Conservation (phyloP, 30 jellyfish, hydroid and myxozoan species). For the Cassiopea andromeda region DNA sequence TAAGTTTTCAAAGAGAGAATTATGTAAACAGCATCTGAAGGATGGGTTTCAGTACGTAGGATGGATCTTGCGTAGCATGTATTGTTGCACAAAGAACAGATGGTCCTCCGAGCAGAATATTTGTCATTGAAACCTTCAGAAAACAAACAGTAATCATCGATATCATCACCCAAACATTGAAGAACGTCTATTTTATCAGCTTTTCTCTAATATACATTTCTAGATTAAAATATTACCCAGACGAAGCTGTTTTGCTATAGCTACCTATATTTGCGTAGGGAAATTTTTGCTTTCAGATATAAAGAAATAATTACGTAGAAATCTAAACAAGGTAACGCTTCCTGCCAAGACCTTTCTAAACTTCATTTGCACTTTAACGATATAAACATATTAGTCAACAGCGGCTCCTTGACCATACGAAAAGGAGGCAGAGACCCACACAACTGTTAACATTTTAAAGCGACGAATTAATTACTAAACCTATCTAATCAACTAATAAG, state of each 20-base stretch:
- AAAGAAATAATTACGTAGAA: not conserved
- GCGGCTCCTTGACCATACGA: not conserved
- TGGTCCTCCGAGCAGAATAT: not conserved
- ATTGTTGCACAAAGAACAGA: not conserved
- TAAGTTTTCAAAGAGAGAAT: too few species aligned
- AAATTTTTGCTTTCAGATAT: not conserved
- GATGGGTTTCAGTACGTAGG: not conserved
- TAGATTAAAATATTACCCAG: not conserved
- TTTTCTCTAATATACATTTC: not conserved
- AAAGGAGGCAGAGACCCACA: constrained; percentile 11
- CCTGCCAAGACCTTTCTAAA: not conserved
- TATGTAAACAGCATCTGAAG: too few species aligned
- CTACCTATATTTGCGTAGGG: not conserved
- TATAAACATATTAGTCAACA: not conserved
- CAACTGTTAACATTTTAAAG: not conserved
- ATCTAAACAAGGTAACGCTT: not conserved
- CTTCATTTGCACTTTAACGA: not conserved
- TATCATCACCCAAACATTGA: not conserved
- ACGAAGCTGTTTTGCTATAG: not conserved
- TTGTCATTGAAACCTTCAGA: not conserved
- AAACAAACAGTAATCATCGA: not conserved
- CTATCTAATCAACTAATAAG: not conserved
- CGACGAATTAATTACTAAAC: not conserved
- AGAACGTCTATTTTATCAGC: not conserved
- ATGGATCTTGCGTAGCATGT: not conserved